Evolutionary conservation across 2,797 vertebrate genomes (phyloP).

Genomic region (Spea hammondii): DNA sequence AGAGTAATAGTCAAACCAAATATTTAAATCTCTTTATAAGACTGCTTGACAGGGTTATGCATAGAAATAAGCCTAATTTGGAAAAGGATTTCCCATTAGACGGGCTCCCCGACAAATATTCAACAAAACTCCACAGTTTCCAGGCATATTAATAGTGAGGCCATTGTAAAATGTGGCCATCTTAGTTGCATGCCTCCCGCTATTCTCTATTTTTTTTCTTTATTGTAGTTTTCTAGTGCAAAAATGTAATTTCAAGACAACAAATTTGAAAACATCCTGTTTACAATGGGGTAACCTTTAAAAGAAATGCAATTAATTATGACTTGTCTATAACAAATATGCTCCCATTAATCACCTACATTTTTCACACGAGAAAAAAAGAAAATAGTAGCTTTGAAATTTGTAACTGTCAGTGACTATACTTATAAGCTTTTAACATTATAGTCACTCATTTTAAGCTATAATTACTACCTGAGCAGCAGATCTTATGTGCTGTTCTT

Average conservation of each 20-base stretch:
- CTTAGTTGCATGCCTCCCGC: no score
- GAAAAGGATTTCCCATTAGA: no score
- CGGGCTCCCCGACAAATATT: no score
- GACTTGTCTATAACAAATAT: conserved; percentile 33
- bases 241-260: conserved; percentile 29
- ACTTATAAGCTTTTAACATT: conserved; percentile 10
- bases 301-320: conserved; percentile 26
- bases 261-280: conserved; percentile 6
- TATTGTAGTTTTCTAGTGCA: neutral
- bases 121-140: no score
- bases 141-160: no score
- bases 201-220: no score
- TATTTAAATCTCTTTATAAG: no score
- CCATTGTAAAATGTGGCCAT: no score
- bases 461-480: conserved; percentile 25
- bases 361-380: conserved; percentile 23
- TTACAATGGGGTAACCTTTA: conserved; percentile 33
- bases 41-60: no score
- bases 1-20: no score
- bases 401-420: conserved; percentile 17
- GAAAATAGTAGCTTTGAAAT: conserved; percentile 27
- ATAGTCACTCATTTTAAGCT: conserved; percentile 10
- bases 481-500: conserved; percentile 6
- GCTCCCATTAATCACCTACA: conserved; percentile 35
- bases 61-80: no score